Evolutionary conservation across 2,797 vertebrate species (phyloP).

Genomic region (Lagocephalus sceleratus): DNA sequence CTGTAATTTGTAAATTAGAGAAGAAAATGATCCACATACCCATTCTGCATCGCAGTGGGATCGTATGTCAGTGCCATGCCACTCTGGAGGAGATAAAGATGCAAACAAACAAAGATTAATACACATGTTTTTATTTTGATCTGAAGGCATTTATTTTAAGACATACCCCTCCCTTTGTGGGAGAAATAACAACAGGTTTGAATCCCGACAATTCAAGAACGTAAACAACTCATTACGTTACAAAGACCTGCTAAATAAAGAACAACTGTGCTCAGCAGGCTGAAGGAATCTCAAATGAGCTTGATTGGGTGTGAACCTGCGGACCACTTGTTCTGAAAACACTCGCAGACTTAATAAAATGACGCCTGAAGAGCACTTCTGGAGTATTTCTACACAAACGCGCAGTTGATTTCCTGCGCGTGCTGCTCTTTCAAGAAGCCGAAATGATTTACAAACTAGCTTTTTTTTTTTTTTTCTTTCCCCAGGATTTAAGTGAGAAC

Average conservation of each 20-base stretch:
- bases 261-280: conserved; percentile 3
- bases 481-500: not conserved
- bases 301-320: conserved; percentile 8
- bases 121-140: not conserved
- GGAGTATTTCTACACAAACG: not conserved
- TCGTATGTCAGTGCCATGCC: conserved; percentile 97
- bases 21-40: conserved; percentile 77
- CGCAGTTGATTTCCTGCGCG: not conserved
- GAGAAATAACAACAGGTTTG: not conserved
- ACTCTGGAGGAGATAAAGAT: conserved; percentile 74
- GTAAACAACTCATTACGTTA: conserved; percentile 2
- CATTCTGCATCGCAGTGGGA: conserved; percentile 95
- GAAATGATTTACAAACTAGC: not conserved
- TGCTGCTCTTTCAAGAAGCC: not conserved
- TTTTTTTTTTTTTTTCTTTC: no score
- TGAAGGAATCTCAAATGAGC: conserved; percentile 7
- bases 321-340: conserved; percentile 12
- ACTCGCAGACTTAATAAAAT: conserved; percentile 6
- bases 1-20: not conserved
- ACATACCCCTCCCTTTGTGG: not conserved
- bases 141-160: not conserved
- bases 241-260: conserved; percentile 16
- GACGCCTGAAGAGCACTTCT: not conserved
- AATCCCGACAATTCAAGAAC: not conserved
- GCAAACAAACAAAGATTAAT: conserved; percentile 11